phyloP scores from a whole-genome alignment of 2,797 vertebrate species.

The Helicolenus hilgendorfi region DNA sequence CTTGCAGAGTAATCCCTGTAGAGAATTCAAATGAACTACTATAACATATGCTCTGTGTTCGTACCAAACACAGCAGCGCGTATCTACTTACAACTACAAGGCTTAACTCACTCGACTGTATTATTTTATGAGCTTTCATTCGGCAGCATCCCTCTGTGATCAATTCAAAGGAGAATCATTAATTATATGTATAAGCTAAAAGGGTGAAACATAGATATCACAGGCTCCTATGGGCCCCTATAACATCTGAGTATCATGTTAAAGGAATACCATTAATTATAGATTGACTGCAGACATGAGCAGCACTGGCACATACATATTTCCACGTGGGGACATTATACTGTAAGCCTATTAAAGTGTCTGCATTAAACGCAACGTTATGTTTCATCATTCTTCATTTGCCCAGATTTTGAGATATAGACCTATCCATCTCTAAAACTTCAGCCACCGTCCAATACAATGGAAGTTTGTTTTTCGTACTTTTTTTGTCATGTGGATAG shows the following conservation, averaged over 20 bases:
- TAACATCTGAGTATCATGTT: conserved; percentile 23
- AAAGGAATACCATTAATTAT: conserved; percentile 27
- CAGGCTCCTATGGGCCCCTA: neutral
- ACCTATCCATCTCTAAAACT: neutral
- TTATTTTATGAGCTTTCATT: conserved; percentile 23
- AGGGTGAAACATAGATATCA: conserved; percentile 13
- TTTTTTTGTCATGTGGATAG: neutral
- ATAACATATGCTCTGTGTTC: conserved; percentile 2
- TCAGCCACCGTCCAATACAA: neutral
- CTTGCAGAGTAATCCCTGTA: conserved; percentile 4
- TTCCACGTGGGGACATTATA: conserved; percentile 5
- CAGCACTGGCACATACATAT: neutral
- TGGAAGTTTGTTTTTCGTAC: neutral
- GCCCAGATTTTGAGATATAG: neutral
- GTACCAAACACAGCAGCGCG: neutral
- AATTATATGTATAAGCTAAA: conserved; percentile 19
- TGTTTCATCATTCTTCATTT: neutral
- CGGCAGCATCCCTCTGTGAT: conserved; percentile 7
- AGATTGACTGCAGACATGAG: conserved; percentile 14
- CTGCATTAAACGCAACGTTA: neutral
- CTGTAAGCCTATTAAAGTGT: neutral
- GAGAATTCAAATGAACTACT: conserved; percentile 20
- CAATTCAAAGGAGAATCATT: conserved; percentile 12
- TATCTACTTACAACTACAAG: neutral
- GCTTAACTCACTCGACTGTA: neutral